phyloP scores from a whole-genome alignment of 23 tunicate species.

The Diplosoma virens region DNA sequence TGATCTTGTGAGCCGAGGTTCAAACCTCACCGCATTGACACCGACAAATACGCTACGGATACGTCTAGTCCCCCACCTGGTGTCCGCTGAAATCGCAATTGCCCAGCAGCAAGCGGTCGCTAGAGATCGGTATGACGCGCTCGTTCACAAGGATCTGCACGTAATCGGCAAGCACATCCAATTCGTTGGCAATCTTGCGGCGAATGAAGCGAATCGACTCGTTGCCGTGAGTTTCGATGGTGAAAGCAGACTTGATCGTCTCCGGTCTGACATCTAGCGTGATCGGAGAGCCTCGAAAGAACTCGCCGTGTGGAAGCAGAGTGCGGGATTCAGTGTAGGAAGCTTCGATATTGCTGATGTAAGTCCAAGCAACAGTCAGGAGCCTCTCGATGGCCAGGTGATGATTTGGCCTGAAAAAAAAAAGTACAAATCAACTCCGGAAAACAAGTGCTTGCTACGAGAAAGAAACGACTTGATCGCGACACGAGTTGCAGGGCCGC shows the following conservation, averaged over 20 bases:
- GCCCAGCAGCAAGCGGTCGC: conserved; percentile 44
- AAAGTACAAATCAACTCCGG: neutral
- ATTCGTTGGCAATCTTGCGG: conserved; percentile 25
- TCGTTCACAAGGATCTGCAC: conserved; percentile 64
- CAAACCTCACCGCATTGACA: too few relatives aligned
- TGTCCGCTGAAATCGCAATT: conserved; percentile 18
- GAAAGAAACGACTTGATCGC: too few relatives aligned
- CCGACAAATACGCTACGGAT: too few relatives aligned
- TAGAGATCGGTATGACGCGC: conserved; percentile 36
- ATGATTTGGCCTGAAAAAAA: conserved; percentile 23
- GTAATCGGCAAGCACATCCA: conserved; percentile 42
- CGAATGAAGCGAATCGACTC: conserved; percentile 53
- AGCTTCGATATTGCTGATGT: conserved; percentile 63
- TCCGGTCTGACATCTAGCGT: conserved; percentile 48
- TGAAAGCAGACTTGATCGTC: conserved; percentile 28
- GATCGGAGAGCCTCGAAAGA: conserved; percentile 61
- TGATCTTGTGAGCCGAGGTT: too few relatives aligned
- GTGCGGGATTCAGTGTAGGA: conserved; percentile 44
- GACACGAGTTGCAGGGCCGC: too few relatives aligned
- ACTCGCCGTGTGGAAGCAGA: conserved; percentile 75
- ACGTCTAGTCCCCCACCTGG: neutral
- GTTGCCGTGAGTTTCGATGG: conserved; percentile 56
- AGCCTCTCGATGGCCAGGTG: conserved; percentile 58
- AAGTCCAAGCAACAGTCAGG: conserved; percentile 45
- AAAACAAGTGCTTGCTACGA: too few relatives aligned